Conservation (phyloP, 1,140 invertebrate species). For the Formica selysi region DNA sequence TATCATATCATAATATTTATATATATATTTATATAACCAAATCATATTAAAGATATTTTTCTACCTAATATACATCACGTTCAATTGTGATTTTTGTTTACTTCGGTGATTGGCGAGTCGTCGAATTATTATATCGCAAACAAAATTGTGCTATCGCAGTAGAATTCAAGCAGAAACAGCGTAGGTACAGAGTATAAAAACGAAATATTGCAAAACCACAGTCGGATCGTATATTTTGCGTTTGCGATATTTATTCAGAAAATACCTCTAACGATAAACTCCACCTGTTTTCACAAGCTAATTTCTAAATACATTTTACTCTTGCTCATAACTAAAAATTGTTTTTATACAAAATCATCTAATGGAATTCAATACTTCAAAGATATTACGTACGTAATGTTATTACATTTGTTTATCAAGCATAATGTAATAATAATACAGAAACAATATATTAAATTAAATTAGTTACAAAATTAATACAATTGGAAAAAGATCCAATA, state of each 20-base stretch:
- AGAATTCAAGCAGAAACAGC: not conserved
- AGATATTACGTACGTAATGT: not conserved
- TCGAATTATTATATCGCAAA: not conserved
- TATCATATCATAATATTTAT: not conserved
- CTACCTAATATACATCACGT: not conserved
- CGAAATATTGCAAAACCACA: not conserved
- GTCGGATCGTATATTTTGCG: constrained; percentile 14
- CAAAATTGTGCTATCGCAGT: not conserved
- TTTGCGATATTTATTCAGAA: constrained; percentile 41
- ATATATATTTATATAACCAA: not conserved
- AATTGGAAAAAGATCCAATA: not conserved
- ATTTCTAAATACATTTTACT: constrained; percentile 5
- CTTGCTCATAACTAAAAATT: not conserved
- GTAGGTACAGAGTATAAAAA: not conserved
- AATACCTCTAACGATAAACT: constrained; percentile 40
- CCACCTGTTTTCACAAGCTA: constrained; percentile 16
- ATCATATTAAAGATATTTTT: not conserved
- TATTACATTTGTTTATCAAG: not conserved
- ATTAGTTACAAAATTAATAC: not conserved
- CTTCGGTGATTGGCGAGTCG: not conserved
- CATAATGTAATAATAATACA: not conserved
- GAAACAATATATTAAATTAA: not conserved
- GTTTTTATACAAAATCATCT: not conserved
- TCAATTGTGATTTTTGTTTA: not conserved
- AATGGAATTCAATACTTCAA: not conserved